These are phyloP conservation scores for Zalophus californianus DNA, from an alignment of 2,797 vertebrate species.

Conservation along the genomic window DNA sequence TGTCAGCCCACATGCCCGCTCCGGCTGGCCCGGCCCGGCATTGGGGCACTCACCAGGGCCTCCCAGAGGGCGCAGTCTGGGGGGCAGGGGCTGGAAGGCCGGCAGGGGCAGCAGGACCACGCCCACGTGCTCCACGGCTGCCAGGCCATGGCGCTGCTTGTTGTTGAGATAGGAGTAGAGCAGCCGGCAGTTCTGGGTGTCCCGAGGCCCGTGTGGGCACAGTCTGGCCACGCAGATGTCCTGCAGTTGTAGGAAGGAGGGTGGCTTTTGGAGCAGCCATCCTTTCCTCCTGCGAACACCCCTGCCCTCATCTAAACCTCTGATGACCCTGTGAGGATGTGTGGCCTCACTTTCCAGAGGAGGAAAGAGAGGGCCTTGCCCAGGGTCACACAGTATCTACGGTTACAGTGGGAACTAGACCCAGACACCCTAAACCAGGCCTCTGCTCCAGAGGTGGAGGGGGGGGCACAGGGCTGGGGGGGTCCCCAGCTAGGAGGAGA, in stretches of 20 bases:
- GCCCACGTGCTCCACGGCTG: constrained; percentile 2
- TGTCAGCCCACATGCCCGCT: neutral
- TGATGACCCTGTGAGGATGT: neutral
- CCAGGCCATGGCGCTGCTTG: constrained; percentile 82
- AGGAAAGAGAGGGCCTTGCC: neutral
- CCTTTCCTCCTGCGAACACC: neutral
- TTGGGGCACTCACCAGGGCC: constrained; percentile 82
- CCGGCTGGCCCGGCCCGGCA: neutral
- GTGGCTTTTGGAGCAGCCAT: neutral
- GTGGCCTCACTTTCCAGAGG: neutral
- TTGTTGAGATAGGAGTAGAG: constrained; percentile 86
- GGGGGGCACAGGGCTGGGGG: too few species aligned
- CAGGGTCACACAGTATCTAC: neutral
- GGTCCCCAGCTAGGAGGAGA: neutral
- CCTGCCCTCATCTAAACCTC: neutral
- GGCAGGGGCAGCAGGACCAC: constrained; percentile 84
- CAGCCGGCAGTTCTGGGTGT: constrained; percentile 72
- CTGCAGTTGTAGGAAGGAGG: constrained; percentile 53
- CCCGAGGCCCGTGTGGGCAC: constrained; percentile 70
- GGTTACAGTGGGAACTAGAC: neutral
- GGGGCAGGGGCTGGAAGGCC: constrained; percentile 84
- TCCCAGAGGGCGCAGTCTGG: constrained; percentile 80
- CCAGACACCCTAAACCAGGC: neutral
- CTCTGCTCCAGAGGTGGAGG: neutral
- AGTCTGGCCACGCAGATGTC: constrained; percentile 79